These are phyloP conservation scores for Nezara viridula DNA, from an alignment of 2,888 invertebrate genomes.

Conservation along the genomic window DNA sequence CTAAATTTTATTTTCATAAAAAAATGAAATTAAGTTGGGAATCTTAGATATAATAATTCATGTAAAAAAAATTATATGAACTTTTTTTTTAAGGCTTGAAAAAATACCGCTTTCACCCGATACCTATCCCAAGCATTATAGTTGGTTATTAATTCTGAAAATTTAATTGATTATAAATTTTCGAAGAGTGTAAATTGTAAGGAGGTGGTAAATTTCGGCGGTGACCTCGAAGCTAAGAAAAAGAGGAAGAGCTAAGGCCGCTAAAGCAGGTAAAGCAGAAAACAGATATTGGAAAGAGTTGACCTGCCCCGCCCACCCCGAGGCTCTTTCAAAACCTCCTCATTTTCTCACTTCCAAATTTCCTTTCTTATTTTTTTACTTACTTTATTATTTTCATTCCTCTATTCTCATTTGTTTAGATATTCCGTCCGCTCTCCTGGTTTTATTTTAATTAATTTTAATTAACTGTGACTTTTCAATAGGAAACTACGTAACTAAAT, in stretches of 20 bases:
- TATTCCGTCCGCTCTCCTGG: too few relatives aligned
- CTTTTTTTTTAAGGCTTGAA: too few relatives aligned
- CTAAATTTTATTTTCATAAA: too few relatives aligned
- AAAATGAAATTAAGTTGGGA: too few relatives aligned
- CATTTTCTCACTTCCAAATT: not conserved
- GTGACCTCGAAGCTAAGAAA: not conserved
- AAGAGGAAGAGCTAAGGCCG: not conserved
- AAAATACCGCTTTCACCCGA: too few relatives aligned
- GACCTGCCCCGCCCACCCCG: slow-evolving; percentile 12
- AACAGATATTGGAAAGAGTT: slow-evolving; percentile 44
- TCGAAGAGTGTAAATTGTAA: not conserved
- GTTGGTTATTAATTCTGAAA: too few relatives aligned
- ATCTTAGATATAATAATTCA: too few relatives aligned
- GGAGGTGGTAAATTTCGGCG: not conserved
- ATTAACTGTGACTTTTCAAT: too few relatives aligned
- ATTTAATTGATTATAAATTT: not conserved
- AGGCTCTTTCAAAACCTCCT: not conserved
- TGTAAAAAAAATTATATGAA: too few relatives aligned
- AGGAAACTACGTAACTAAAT: too few relatives aligned
- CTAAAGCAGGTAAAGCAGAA: slow-evolving; percentile 33
- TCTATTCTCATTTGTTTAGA: not conserved
- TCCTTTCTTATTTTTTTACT: not conserved
- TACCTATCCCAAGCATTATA: too few relatives aligned
- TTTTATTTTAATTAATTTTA: too few relatives aligned
- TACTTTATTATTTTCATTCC: not conserved